Percentiles rank a stretch among this genome's conserved stretches.
Evolutionary conservation across 2,113 vertebrate genomes (phyloP).

Genomic region (Ptilorrhoa leucosticta): DNA sequence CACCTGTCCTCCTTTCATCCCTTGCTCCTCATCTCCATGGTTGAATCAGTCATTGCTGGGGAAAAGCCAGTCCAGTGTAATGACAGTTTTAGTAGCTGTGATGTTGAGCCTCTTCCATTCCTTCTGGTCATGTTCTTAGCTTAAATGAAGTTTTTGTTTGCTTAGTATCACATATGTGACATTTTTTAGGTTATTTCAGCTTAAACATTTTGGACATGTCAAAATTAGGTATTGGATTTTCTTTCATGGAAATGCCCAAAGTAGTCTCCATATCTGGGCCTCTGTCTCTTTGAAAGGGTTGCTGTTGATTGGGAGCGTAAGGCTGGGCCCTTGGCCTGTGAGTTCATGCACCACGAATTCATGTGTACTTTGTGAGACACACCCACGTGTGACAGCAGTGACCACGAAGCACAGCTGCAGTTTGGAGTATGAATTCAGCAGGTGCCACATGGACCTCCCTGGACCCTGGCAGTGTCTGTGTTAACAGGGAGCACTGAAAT

Average conservation of each 20-base stretch:
- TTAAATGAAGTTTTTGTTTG: neutral
- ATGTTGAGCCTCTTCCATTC: neutral
- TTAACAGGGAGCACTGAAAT: neutral
- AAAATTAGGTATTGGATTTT: neutral
- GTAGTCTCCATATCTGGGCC: accelerated
- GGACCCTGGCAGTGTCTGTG: neutral
- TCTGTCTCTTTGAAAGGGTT: neutral
- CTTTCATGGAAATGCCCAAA: neutral
- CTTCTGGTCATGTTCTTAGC: neutral
- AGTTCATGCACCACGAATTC: accelerated
- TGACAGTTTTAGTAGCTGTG: neutral
- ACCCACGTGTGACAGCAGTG: neutral
- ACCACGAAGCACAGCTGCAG: accelerated
- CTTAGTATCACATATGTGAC: neutral
- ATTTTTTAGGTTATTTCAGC: neutral
- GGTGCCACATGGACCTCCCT: neutral
- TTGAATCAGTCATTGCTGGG: neutral
- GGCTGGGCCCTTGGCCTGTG: neutral
- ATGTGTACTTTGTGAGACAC: neutral
- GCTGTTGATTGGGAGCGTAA: neutral
- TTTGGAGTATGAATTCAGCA: accelerated
- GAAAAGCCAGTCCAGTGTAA: too few relatives aligned
- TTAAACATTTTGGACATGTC: neutral
- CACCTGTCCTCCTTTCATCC: neutral
- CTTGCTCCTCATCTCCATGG: neutral